Percentiles rank a stretch among this genome's conserved stretches.
phyloP scores from a whole-genome alignment of 2,113 vertebrate species.

The Uria lomvia region DNA sequence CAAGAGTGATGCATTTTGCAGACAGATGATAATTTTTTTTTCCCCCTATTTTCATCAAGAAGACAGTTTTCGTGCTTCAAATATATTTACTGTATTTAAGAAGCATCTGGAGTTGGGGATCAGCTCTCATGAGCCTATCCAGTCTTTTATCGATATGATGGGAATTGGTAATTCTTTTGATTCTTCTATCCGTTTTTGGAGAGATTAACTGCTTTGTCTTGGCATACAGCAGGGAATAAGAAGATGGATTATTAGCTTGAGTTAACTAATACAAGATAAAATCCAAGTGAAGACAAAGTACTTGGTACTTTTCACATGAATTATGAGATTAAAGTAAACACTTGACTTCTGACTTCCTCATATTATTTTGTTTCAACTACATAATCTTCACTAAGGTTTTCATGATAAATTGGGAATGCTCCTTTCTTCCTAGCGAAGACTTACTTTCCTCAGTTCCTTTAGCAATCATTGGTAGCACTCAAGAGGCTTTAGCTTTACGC shows the following conservation, averaged over 20 bases:
- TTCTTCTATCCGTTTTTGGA: neutral
- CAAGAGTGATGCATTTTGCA: neutral
- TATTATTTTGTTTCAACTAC: neutral
- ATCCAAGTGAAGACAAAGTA: conserved; percentile 1
- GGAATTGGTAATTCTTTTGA: neutral
- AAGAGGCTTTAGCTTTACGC: neutral
- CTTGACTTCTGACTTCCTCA: neutral
- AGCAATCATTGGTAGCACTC: neutral
- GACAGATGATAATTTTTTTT: neutral
- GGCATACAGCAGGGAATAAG: neutral
- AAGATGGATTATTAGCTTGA: neutral
- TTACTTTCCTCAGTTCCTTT: neutral
- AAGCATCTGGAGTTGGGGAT: neutral
- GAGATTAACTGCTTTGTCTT: neutral
- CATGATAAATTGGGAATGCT: neutral
- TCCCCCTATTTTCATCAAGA: neutral
- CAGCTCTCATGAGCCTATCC: neutral
- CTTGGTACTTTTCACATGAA: neutral
- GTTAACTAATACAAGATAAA: conserved; percentile 7
- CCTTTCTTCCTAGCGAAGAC: neutral
- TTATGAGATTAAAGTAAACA: conserved; percentile 19
- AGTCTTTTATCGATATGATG: neutral
- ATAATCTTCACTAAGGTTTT: neutral
- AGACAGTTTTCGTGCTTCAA: neutral
- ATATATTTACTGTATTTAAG: neutral